Evolutionary conservation across 2,113 vertebrate species (phyloP).

Genomic region (Takifugu flavidus): DNA sequence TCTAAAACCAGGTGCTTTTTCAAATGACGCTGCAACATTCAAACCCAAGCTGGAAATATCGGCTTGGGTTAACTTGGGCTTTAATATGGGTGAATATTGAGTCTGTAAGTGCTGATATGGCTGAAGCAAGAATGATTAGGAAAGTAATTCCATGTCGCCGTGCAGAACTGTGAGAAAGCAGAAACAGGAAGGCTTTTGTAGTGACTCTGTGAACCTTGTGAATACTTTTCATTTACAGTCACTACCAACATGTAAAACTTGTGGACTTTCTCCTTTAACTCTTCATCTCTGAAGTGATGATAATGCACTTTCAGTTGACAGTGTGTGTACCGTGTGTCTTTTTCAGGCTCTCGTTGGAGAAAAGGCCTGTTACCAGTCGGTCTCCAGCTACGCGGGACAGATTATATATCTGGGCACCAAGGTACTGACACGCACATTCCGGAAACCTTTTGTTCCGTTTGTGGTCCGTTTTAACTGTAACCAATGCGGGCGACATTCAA

Average conservation of each 20-base stretch:
- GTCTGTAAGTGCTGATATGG: no score
- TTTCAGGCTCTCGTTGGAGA: slow-evolving; percentile 92
- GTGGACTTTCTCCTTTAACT: neutral
- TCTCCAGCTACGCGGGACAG: slow-evolving; percentile 90
- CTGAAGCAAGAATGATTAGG: no score
- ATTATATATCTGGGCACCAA: slow-evolving; percentile 95
- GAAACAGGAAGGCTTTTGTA: no score
- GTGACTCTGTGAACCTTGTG: no score
- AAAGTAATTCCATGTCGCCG: no score
- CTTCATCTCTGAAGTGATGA: neutral
- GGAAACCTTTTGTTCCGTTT: neutral
- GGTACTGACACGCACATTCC: slow-evolving; percentile 67
- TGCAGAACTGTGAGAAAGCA: no score
- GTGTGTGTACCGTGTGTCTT: neutral
- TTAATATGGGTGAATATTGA: no score
- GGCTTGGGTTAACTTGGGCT: no score
- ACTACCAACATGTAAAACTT: neutral
- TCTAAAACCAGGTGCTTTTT: no score
- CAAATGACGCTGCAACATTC: neutral
- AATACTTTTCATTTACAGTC: no score
- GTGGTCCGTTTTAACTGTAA: neutral
- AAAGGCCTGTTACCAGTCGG: slow-evolving; percentile 96
- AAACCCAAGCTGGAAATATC: no score
- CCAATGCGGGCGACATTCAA: neutral
- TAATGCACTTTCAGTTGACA: neutral